Conservation (phyloP, 2,797 vertebrate genomes). For the Pseudopleuronectes americanus region DNA sequence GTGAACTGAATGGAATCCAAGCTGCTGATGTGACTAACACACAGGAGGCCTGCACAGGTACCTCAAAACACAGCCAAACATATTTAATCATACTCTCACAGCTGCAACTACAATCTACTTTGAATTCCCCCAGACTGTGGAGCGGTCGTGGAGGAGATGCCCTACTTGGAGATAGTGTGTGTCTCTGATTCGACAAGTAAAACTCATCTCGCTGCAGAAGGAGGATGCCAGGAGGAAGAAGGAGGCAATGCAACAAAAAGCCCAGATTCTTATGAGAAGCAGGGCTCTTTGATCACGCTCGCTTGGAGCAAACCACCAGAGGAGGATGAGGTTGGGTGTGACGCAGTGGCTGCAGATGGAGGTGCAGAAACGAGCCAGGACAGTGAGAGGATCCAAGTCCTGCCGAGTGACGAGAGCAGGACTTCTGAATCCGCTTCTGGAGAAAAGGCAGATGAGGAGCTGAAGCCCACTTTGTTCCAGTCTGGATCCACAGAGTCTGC, state of each 20-base stretch:
- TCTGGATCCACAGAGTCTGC: constrained; percentile 23
- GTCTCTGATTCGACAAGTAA: constrained; percentile 37
- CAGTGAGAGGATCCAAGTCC: constrained; percentile 1
- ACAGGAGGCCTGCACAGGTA: constrained; percentile 79
- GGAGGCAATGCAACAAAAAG: constrained; percentile 1
- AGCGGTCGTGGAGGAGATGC: constrained; percentile 74
- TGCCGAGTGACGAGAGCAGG: constrained; percentile 6
- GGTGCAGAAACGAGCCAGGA: constrained; percentile 16
- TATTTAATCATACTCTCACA: neutral
- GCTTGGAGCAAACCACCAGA: constrained; percentile 82
- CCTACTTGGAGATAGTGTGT: constrained; percentile 83
- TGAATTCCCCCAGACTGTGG: constrained; percentile 71
- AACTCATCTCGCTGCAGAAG: constrained; percentile 4
- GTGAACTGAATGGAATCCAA: constrained; percentile 17
- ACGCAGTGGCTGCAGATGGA: constrained; percentile 22
- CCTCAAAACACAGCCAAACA: constrained; percentile 6
- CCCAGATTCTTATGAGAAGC: constrained; percentile 70
- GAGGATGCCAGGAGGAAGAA: constrained; percentile 9
- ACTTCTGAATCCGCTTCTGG: constrained; percentile 15
- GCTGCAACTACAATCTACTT: constrained; percentile 4
- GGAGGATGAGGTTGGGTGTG: constrained; percentile 15
- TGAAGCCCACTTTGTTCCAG: constrained; percentile 6
- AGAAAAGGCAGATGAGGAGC: constrained; percentile 21
- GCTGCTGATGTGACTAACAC: constrained; percentile 26
- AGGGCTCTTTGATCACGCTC: constrained; percentile 81